Evolutionary conservation across 2,888 invertebrate species (phyloP).

Genomic region (Aphrophora alni): DNA sequence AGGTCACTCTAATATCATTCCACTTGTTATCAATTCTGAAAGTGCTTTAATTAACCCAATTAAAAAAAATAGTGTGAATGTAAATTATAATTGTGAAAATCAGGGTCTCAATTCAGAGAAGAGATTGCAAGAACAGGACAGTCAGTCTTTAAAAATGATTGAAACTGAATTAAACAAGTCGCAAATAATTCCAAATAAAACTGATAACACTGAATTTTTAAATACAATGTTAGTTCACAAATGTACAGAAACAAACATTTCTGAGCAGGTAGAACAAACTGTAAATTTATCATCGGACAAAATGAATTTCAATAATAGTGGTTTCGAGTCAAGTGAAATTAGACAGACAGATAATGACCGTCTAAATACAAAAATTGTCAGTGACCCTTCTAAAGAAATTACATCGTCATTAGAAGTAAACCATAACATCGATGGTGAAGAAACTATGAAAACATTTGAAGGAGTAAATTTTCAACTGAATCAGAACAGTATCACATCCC

Average conservation of each 20-base stretch:
- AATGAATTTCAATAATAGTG: too few species aligned
- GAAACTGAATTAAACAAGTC: too few species aligned
- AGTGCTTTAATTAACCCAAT: slow-evolving; percentile 15
- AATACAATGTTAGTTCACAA: too few species aligned
- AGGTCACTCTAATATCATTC: neutral
- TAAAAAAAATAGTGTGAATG: neutral
- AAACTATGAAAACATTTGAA: neutral
- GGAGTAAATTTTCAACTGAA: neutral
- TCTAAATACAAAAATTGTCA: neutral
- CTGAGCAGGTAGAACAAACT: too few species aligned
- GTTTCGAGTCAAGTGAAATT: neutral
- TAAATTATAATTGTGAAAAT: too few species aligned
- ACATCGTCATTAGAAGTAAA: too few species aligned
- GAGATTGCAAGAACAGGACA: too few species aligned
- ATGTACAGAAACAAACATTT: too few species aligned
- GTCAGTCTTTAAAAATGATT: too few species aligned
- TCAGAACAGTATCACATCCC: neutral
- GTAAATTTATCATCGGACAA: neutral
- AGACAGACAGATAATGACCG: neutral
- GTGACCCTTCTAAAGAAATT: neutral
- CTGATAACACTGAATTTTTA: too few species aligned
- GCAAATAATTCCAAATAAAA: too few species aligned
- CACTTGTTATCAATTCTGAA: slow-evolving; percentile 16
- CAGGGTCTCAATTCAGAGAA: neutral
- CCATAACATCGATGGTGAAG: neutral